A percentile compares a stretch with the other conserved stretches of the same genome.
Conservation (phyloP, 2,888 invertebrate species). For the Punctoribates punctum region DNA sequence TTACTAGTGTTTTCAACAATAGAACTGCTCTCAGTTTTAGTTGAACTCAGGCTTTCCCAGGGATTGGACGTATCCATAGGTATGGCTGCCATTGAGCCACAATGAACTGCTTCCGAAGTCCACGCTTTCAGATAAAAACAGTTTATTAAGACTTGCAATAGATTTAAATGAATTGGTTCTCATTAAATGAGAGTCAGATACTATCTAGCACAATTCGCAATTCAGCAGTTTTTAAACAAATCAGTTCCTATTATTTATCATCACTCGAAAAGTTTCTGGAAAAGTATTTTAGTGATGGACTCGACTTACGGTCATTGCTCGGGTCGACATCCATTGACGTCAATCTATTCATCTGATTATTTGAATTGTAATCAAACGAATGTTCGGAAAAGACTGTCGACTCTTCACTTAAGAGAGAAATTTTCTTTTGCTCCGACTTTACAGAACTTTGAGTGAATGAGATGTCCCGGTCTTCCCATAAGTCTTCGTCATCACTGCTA, state of each 20-base stretch:
- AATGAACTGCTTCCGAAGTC: constrained; percentile 50
- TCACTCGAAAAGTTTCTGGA: neutral
- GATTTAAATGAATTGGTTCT: constrained; percentile 22
- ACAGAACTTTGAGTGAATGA: neutral
- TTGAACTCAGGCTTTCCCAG: constrained; percentile 52
- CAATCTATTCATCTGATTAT: constrained; percentile 10
- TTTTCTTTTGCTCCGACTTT: neutral
- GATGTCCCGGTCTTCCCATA: constrained; percentile 34
- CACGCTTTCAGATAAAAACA: constrained; percentile 50
- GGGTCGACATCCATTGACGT: constrained; percentile 55
- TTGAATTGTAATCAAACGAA: constrained; percentile 44
- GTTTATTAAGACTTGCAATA: no score
- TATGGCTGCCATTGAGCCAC: constrained; percentile 50
- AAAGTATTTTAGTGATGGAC: neutral
- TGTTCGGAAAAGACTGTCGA: constrained; percentile 49
- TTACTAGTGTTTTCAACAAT: constrained; percentile 44
- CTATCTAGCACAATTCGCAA: constrained; percentile 41
- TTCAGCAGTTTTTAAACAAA: constrained; percentile 16
- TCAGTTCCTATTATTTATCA: neutral
- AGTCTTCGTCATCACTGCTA: constrained; percentile 44
- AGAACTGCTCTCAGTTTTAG: neutral
- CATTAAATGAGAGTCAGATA: constrained; percentile 33
- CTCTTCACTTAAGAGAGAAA: neutral
- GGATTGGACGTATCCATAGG: constrained; percentile 54
- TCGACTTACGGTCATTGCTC: constrained; percentile 57